Conservation (phyloP, 2,797 vertebrate species). For the Microhierax caerulescens region DNA sequence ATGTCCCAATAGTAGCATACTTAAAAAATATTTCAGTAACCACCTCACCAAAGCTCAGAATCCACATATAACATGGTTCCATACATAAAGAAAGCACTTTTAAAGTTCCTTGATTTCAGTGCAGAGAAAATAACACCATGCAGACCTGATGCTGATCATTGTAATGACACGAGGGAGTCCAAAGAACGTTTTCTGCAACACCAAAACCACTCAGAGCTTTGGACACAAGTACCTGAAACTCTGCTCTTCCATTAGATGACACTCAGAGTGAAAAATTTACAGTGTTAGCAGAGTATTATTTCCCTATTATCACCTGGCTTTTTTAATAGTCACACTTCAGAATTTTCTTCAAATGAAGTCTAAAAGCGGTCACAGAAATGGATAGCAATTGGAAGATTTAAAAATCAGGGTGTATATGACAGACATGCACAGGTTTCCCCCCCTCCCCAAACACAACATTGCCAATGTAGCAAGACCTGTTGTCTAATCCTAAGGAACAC, state of each 20-base stretch:
- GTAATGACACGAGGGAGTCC: rapidly evolving
- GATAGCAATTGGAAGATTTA: neutral
- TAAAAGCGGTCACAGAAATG: neutral
- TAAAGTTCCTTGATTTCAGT: neutral
- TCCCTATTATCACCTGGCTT: neutral
- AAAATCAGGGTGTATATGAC: neutral
- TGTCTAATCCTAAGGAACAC: neutral
- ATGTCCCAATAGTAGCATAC: neutral
- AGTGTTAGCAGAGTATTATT: neutral
- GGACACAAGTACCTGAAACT: neutral
- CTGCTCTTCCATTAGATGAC: neutral
- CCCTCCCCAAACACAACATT: neutral
- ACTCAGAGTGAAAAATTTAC: neutral
- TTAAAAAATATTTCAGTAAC: neutral
- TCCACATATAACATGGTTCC: neutral
- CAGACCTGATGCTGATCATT: neutral
- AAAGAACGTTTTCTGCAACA: neutral
- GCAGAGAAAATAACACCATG: neutral
- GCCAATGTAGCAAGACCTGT: neutral
- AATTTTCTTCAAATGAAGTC: neutral
- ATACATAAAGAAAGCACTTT: neutral
- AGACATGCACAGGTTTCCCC: rapidly evolving
- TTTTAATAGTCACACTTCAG: neutral
- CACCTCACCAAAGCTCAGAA: neutral
- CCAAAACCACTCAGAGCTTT: neutral